Conservation (phyloP, 2,113 vertebrate genomes). For the Addax nasomaculatus region DNA sequence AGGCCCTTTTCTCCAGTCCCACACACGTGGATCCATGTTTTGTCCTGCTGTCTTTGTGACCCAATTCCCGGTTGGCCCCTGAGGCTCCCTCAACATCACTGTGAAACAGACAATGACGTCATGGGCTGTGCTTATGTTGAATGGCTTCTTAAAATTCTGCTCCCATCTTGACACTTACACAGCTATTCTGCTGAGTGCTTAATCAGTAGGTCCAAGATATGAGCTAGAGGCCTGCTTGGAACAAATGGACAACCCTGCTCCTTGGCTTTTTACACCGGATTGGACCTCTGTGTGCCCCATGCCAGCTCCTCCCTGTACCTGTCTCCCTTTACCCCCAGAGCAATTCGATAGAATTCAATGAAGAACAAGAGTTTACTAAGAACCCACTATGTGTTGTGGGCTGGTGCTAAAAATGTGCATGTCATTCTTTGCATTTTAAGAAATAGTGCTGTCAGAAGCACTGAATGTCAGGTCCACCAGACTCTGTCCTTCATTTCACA, state of each 20-base stretch:
- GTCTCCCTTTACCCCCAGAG: background rate
- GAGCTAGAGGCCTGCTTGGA: background rate
- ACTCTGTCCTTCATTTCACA: background rate
- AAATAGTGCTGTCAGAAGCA: background rate
- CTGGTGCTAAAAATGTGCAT: background rate
- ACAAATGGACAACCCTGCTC: background rate
- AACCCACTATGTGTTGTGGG: background rate
- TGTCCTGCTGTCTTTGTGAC: background rate
- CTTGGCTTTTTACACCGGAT: background rate
- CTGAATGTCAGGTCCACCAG: background rate
- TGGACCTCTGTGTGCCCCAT: background rate
- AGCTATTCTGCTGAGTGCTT: constrained; percentile 55
- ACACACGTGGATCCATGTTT: background rate
- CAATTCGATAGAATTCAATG: background rate
- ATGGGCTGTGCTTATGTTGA: constrained; percentile 46
- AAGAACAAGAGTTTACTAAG: background rate
- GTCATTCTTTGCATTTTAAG: background rate
- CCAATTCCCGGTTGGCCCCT: background rate
- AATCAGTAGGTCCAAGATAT: constrained; percentile 33
- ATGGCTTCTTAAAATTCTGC: constrained; percentile 58
- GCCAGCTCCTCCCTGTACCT: background rate
- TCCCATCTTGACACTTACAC: background rate
- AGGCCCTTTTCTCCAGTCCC: background rate
- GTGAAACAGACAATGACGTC: background rate
- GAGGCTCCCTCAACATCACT: background rate